phyloP scores from a whole-genome alignment of 2,888 invertebrate genomes.

The Deladenus siricidicola region DNA sequence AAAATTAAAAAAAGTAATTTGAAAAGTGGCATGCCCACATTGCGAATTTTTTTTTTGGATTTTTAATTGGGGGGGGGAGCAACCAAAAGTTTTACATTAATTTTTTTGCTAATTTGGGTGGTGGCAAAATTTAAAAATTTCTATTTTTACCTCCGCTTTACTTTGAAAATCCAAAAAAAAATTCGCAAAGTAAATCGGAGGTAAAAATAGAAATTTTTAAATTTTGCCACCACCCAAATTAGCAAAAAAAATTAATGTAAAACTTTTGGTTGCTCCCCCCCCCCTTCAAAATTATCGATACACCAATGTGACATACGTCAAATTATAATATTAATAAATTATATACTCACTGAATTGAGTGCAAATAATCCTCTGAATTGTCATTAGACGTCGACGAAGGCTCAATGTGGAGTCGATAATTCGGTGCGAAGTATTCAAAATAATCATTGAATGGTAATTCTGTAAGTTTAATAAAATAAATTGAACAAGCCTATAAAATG shows the following conservation, averaged over 20 bases:
- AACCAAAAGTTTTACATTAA: neutral
- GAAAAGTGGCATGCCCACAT: neutral
- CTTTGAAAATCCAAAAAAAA: neutral
- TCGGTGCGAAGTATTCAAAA: constrained; percentile 44
- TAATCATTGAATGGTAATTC: constrained; percentile 52
- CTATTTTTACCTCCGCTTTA: neutral
- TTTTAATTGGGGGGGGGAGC: neutral
- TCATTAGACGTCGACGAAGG: constrained; percentile 37
- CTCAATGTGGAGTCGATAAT: constrained; percentile 47
- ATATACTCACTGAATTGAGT: constrained; percentile 31
- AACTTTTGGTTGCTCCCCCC: neutral
- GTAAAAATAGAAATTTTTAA: neutral
- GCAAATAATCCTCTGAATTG: constrained; percentile 35
- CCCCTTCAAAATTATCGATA: too few species aligned
- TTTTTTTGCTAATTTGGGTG: neutral
- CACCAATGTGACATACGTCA: too few species aligned
- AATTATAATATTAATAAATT: too few species aligned
- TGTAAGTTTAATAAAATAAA: constrained; percentile 1
- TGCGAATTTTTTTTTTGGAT: too few species aligned
- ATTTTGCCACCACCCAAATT: neutral
- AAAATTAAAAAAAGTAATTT: neutral
- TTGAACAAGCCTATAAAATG: too few species aligned
- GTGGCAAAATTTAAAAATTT: neutral
- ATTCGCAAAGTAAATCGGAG: neutral
- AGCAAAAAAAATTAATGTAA: neutral